Base-by-base conservation (phyloP, 2,888 invertebrate species). In the Polyommatus iphigenia region DNA sequence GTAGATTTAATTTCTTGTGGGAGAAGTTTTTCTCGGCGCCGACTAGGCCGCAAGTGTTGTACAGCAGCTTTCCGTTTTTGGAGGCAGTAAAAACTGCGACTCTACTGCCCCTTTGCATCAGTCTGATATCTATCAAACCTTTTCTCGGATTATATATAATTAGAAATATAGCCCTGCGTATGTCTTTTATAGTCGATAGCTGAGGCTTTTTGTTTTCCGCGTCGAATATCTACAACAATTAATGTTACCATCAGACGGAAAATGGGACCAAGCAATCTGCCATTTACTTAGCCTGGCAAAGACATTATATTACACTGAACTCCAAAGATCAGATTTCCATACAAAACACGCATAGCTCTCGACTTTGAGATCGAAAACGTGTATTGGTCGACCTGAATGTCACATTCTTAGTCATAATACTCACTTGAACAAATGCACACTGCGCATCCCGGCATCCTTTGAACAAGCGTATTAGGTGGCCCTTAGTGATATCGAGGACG, bases 401-500 rank as follows among this genome's bases (percentile, higher is more conserved):
- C 36, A 36, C 36, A 36, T 7, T 36, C 36, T 7, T 7, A 59
- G 6, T 8, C 8, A 8, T n/a, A n/a, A 20, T 10, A 81, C 82
- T 46, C 83, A 98, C 97, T 90, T 98, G 97, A 71, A 99, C 94
- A 96, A 99, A 99, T 2, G 98, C 98, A 87, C 98, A 98, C 87
- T 99, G 98, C 0, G 99, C 99, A 87, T 99, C 98, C 77, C 99
- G 95, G 89, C 98, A 99, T 4, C 99, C 99, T 94, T 99, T 99
- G 95, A 99, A 98, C 86, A 99, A 96, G 77, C 98, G 95, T 62
- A 99, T 91, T 36, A 97, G 96, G 77, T 97, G 95, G 0, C 98
- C 98, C 82, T 95, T 95, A 76, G 95, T 95, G 18, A 97, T 96
- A 90, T 99, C 99, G 54, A 99, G 91, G 20, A 99, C 93, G 71